Base-by-base conservation (phyloP, 1,140 invertebrate genomes). In the Drosophila ananassae region DNA sequence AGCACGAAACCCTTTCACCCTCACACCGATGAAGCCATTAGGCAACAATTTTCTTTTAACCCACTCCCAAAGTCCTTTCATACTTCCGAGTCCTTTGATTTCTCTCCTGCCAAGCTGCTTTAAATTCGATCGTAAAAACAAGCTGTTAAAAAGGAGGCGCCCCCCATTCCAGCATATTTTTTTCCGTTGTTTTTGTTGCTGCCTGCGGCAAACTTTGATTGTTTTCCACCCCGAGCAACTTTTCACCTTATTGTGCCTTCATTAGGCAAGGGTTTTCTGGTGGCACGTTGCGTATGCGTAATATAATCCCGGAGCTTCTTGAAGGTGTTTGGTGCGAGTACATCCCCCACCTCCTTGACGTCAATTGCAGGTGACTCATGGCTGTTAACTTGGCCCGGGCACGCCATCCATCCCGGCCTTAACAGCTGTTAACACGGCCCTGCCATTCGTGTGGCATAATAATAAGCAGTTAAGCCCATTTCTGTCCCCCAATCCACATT, bases 361-460 rank as follows among this genome's bases (percentile, higher is more conserved):
- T 83, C 83, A 89, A 89, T 89, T 89, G 83, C 83, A 89, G 83
- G 83, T 89, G 83, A 89, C 83, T 89, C 83, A 69, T 50, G 66
- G 48, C 79, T 50, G 73, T 77, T 73, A 78, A 85, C 56, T 81
- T 80, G 77, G 77, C 73, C 53, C 50, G 12, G 46, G 50, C 83
- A 87, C 83, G 79, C 84, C 66, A 83, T 57, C 2, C 41, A 8
- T 13, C 13, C 6, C 9, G 64, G 54, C 68, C 63, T 68, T 89
- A 89, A 89, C 83, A 89, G 83, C 83, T 89, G 84, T 89, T 89
- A 87, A 83, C 79, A 64, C 75, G 44, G 66, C 25, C 50, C 62
- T 53, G 74, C 62, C 64, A 76, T 87, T 82, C 83, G 83, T 87
- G 82, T 59, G 83, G 83, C 79, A 82, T 87, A 89, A 87, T 79